Evolutionary conservation across 2,888 invertebrate genomes (phyloP).

Genomic region (Pseudococcus jackbeardsleyi): DNA sequence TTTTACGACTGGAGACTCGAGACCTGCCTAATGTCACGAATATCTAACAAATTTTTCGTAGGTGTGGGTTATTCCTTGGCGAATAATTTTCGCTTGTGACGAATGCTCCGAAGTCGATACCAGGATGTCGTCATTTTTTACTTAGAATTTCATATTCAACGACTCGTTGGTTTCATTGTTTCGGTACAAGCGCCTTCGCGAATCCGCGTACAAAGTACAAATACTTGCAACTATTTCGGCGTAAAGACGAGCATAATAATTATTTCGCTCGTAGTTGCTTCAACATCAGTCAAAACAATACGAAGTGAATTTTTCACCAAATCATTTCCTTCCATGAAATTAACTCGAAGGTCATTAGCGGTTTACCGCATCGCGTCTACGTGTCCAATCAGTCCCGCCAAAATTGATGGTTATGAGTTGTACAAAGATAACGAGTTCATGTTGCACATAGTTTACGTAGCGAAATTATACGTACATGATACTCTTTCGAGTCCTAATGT

Average conservation of each 20-base stretch:
- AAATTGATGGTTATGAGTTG: slow-evolving; percentile 31
- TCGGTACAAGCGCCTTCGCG: background rate
- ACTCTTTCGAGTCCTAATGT: background rate
- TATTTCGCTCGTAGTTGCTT: background rate
- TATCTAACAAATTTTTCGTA: slow-evolving; percentile 1
- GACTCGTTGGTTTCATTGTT: slow-evolving; percentile 5
- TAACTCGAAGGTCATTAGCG: slow-evolving; percentile 35
- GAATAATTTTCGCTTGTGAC: background rate
- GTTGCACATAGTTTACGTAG: background rate
- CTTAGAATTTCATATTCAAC: background rate
- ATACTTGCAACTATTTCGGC: slow-evolving; percentile 1
- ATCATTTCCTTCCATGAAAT: slow-evolving; percentile 56
- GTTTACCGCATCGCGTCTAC: slow-evolving; percentile 45
- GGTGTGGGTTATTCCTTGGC: background rate
- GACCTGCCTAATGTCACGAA: background rate
- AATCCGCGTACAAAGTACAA: background rate
- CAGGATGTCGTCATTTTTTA: background rate
- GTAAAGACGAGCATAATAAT: slow-evolving; percentile 24
- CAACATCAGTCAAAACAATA: slow-evolving; percentile 25
- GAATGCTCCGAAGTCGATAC: background rate
- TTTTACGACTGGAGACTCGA: background rate
- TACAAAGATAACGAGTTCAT: background rate
- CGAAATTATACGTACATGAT: background rate
- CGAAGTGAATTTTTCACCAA: slow-evolving; percentile 36
- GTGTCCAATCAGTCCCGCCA: slow-evolving; percentile 48